Evolutionary conservation across 2,797 vertebrate genomes (phyloP).

Genomic region (Garrulus glandarius): DNA sequence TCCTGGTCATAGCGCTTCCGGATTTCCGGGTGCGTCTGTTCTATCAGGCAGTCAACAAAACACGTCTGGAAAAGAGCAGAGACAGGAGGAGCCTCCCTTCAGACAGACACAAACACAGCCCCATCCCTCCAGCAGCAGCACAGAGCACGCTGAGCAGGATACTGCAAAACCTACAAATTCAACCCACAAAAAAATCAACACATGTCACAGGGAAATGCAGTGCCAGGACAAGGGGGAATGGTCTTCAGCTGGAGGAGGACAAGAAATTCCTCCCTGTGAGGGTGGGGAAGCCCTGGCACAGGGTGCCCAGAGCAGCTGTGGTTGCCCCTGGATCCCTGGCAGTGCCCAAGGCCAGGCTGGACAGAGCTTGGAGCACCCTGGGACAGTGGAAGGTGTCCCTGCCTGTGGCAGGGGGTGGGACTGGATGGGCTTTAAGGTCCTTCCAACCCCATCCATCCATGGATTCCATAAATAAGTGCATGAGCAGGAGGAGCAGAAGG

Average conservation of each 20-base stretch:
- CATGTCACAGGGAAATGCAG: neutral
- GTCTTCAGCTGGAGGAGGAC: neutral
- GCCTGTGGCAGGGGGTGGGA: neutral
- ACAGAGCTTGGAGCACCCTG: rapidly evolving
- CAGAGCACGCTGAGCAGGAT: neutral
- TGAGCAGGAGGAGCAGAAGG: neutral
- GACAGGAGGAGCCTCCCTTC: neutral
- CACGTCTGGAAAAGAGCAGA: conserved; percentile 82
- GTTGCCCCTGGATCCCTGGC: neutral
- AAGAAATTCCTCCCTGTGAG: neutral
- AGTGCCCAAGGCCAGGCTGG: neutral
- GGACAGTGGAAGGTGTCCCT: neutral
- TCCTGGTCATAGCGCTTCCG: conserved; percentile 93
- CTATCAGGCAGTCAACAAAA: conserved; percentile 97
- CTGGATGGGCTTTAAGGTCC: neutral
- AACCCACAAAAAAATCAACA: neutral
- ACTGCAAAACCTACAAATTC: neutral
- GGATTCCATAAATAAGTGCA: neutral
- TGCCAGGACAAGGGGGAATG: neutral
- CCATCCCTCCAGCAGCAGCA: neutral
- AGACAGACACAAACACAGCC: neutral
- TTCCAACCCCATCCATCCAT: neutral
- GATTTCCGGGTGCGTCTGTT: conserved; percentile 97
- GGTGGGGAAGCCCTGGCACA: neutral
- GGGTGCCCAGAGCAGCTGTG: neutral